A percentile compares a stretch with the other conserved stretches of the same genome.
These are phyloP conservation scores for Eptatretus atami DNA, from an alignment of 2,797 vertebrate genomes.

Conservation along the genomic window DNA sequence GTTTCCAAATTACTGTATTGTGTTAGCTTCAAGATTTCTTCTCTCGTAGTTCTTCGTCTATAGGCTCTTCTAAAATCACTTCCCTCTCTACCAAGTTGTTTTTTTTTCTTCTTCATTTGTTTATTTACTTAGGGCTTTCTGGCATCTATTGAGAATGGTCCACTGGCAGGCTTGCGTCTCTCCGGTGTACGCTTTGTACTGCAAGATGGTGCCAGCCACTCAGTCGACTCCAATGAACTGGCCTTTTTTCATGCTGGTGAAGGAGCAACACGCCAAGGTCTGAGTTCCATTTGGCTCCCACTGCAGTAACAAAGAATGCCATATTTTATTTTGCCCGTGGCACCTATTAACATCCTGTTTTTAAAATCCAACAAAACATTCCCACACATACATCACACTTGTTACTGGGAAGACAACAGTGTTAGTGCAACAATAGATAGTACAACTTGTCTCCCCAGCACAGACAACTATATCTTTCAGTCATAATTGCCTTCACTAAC, in stretches of 20 bases:
- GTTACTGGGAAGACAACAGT: too few species aligned
- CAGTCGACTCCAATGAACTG: conserved; percentile 82
- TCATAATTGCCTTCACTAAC: too few species aligned
- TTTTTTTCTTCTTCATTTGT: background rate
- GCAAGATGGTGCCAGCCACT: conserved; percentile 56
- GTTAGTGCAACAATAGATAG: too few species aligned
- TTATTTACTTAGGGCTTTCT: conserved; percentile 30
- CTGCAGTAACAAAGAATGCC: too few species aligned
- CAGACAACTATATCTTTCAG: too few species aligned
- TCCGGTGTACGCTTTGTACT: conserved; percentile 48
- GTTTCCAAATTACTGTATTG: background rate
- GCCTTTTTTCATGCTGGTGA: conserved; percentile 75
- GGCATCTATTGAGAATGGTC: conserved; percentile 52
- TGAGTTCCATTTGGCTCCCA: fast-evolving
- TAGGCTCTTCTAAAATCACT: background rate
- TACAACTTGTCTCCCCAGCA: too few species aligned
- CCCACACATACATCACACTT: too few species aligned
- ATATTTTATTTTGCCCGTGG: too few species aligned
- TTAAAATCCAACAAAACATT: too few species aligned
- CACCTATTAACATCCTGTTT: too few species aligned
- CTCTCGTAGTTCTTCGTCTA: conserved; percentile 1
- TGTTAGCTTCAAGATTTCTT: background rate
- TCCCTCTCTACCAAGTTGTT: background rate
- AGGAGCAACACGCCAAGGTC: conserved; percentile 69
- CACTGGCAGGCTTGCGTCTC: conserved; percentile 39